Conservation (phyloP, 2,113 vertebrate genomes). For the Hylia prasina region DNA sequence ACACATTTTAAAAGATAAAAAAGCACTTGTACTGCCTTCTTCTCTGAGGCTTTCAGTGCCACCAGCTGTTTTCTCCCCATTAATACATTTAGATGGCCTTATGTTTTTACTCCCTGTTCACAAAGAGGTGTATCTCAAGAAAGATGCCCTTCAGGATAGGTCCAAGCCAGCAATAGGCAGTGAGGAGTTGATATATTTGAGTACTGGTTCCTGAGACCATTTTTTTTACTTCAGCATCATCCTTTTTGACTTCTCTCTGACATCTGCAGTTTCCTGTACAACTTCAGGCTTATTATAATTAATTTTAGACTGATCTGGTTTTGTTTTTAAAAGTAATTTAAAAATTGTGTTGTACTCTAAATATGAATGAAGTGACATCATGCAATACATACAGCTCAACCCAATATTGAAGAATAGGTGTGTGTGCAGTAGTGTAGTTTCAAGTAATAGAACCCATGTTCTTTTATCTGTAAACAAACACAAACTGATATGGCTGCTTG, state of each 20-base stretch:
- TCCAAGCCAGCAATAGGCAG: neutral
- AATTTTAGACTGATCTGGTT: neutral
- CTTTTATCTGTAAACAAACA: neutral
- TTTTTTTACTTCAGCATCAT: neutral
- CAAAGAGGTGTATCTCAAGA: neutral
- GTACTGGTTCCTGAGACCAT: neutral
- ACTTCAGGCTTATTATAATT: neutral
- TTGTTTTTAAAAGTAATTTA: neutral
- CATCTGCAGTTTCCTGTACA: neutral
- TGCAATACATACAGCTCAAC: neutral
- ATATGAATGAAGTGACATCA: neutral
- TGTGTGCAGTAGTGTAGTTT: neutral
- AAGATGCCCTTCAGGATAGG: neutral
- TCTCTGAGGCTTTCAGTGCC: neutral
- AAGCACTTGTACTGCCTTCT: neutral
- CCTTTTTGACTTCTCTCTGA: neutral
- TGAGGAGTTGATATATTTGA: neutral
- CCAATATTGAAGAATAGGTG: neutral
- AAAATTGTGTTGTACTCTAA: neutral
- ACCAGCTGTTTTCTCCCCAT: constrained; percentile 14
- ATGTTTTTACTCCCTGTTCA: neutral
- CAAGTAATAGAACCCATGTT: neutral
- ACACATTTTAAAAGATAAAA: neutral
- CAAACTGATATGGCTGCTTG: neutral
- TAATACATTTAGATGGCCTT: neutral